Evolutionary conservation across 1,140 invertebrate genomes (phyloP), one percentile per base, ranked within the genome.

Genomic region (Idris sp.): DNA sequence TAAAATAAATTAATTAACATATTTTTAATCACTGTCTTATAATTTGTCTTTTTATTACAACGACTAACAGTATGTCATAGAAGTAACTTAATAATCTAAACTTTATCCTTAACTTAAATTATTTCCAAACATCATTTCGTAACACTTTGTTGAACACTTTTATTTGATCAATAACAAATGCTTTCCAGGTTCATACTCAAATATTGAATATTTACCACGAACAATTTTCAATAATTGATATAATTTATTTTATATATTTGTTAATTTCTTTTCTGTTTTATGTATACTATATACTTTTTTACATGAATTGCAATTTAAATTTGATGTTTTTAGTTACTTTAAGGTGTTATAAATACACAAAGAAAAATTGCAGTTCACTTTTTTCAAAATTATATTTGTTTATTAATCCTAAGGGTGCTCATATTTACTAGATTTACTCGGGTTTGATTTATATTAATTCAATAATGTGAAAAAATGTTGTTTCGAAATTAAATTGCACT

Each of bases 11-110:
- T 4, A 22, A 19, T 2, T 19, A 18, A 40, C 6, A 5, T 19
- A 2, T 51, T 53, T 40, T 53, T 3, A 28, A 53, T 18, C 25
- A 53, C 11, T 28, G 35, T 35, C 8, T 2, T 53, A 40, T 53
- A 53, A 40, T 53, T 35, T 35, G n/a, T 46, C 1, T 22, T 48
- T 48, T 61, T 49, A 49, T 61, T 13, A 48, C 35, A 61, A 61
- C 25, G 1, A 49, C 44, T 49, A 62, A 62, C 18, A 49, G 14
- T 41, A 49, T 58, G 26, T 33, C 6, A n/a, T 40, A 44, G 35
- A 33, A 40, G 41, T 61, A 62, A 62, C 9, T 62, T 62, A 62
- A 26, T 8, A 31, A 8, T 49, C 41, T 36, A 9, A 33, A n/a
- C n/a, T 11, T 51, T 8, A 9, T 62, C 10, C 13, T 51, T 51